Evolutionary conservation across 2,888 invertebrate genomes (phyloP).

Genomic region (Polyommatus icarus): DNA sequence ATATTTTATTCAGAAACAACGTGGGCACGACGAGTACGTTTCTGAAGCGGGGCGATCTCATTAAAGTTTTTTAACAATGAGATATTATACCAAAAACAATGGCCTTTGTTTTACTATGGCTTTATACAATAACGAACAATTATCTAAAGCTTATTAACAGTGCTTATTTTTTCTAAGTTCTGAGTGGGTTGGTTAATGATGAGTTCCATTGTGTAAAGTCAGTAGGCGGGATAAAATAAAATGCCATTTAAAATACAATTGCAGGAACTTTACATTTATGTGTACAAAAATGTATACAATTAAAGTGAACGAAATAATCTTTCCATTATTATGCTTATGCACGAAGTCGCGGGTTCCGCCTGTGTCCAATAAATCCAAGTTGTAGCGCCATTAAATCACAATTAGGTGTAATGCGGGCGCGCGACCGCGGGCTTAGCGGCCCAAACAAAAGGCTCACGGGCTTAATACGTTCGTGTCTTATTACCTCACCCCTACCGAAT

Average conservation of each 20-base stretch:
- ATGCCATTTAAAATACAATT: background rate
- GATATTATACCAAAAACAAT: conserved; percentile 40
- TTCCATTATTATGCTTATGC: background rate
- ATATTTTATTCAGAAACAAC: conserved; percentile 19
- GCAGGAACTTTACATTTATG: background rate
- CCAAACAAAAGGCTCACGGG: conserved; percentile 63
- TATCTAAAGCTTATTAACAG: conserved; percentile 11
- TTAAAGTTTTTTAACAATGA: conserved; percentile 49
- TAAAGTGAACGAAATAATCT: background rate
- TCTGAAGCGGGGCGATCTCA: conserved; percentile 31
- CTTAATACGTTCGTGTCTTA: conserved; percentile 69
- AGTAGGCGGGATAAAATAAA: background rate
- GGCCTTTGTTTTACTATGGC: conserved; percentile 37
- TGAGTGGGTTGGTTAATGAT: background rate
- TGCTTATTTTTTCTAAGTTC: conserved; percentile 10
- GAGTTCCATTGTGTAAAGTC: background rate
- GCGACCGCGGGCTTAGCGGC: conserved; percentile 62
- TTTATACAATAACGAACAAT: conserved; percentile 33
- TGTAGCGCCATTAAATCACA: conserved; percentile 76
- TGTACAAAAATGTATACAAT: background rate
- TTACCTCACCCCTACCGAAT: conserved; percentile 45
- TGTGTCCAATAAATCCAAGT: conserved; percentile 57
- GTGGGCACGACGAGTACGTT: conserved; percentile 1
- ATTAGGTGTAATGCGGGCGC: conserved; percentile 77
- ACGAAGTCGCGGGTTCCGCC: conserved; percentile 42